Percentiles rank a stretch among this genome's conserved stretches.
Evolutionary conservation across 2,113 vertebrate species (phyloP).

Genomic region (Apteryx mantelli): DNA sequence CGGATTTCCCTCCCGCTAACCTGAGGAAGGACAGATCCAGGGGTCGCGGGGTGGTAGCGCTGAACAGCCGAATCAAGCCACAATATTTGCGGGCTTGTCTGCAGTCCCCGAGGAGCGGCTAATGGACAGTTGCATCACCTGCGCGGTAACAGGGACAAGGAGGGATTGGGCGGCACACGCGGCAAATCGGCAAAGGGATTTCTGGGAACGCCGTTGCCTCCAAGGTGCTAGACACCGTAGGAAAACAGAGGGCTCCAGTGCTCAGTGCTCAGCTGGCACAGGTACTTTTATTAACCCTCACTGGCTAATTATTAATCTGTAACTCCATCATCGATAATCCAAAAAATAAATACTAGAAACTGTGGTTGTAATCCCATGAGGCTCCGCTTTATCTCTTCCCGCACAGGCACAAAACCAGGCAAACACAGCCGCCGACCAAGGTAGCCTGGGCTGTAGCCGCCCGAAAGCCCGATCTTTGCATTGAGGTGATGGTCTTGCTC

Average conservation of each 20-base stretch:
- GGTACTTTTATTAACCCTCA: neutral
- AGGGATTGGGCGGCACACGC: neutral
- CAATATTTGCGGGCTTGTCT: neutral
- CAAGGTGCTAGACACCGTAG: neutral
- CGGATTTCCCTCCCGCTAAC: neutral
- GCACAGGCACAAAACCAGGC: neutral
- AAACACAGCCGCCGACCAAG: neutral
- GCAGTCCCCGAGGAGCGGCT: neutral
- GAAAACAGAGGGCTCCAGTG: neutral
- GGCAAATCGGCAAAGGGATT: neutral
- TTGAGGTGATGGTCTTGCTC: neutral
- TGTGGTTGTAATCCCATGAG: neutral
- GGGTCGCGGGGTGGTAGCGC: neutral
- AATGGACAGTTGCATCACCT: neutral
- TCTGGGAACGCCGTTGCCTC: neutral
- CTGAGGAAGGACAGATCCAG: neutral
- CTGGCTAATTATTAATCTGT: conserved; percentile 21
- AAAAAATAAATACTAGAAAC: neutral
- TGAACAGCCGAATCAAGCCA: neutral
- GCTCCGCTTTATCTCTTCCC: neutral
- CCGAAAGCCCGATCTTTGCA: neutral
- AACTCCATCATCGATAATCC: neutral
- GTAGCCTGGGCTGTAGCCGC: neutral
- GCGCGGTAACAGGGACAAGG: neutral
- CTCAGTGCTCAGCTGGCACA: neutral